These are phyloP conservation scores for Cerastoderma edule DNA, from an alignment of 2,888 invertebrate genomes.

Conservation along the genomic window DNA sequence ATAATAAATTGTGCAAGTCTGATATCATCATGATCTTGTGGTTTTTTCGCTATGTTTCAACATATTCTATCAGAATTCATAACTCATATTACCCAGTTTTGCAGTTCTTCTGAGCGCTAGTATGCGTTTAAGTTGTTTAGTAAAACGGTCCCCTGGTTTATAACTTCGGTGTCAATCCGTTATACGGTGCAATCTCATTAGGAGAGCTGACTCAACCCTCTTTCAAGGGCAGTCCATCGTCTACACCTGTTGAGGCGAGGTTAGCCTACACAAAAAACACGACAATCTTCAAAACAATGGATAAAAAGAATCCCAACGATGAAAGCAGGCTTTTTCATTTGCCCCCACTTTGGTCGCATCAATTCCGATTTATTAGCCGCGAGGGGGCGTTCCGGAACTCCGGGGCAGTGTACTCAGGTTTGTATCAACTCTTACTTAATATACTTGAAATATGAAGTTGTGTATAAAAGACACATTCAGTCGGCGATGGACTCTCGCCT, in stretches of 20 bases:
- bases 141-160: too few species aligned
- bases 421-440: slow-evolving; percentile 57
- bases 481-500: slow-evolving; percentile 3
- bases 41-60: too few species aligned
- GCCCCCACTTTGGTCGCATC: slow-evolving; percentile 20
- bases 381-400: slow-evolving; percentile 38
- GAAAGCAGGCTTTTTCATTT: slow-evolving; percentile 14
- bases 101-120: too few species aligned
- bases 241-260: slow-evolving; percentile 10
- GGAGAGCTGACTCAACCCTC: neutral
- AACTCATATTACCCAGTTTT: too few species aligned
- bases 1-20: too few species aligned
- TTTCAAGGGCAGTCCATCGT: slow-evolving; percentile 9
- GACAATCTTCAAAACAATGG: slow-evolving; percentile 19
- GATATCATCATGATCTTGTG: too few species aligned
- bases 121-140: too few species aligned
- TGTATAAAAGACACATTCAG: slow-evolving; percentile 39
- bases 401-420: slow-evolving; percentile 18
- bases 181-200: slow-evolving; percentile 21
- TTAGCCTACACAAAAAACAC: neutral
- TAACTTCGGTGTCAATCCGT: too few species aligned
- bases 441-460: slow-evolving; percentile 57
- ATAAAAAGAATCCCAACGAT: slow-evolving; percentile 20
- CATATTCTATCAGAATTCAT: too few species aligned
- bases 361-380: slow-evolving; percentile 40